Evolutionary conservation across 2,113 vertebrate species (phyloP).

Genomic region (Rhinolophus ferrumequinum): DNA sequence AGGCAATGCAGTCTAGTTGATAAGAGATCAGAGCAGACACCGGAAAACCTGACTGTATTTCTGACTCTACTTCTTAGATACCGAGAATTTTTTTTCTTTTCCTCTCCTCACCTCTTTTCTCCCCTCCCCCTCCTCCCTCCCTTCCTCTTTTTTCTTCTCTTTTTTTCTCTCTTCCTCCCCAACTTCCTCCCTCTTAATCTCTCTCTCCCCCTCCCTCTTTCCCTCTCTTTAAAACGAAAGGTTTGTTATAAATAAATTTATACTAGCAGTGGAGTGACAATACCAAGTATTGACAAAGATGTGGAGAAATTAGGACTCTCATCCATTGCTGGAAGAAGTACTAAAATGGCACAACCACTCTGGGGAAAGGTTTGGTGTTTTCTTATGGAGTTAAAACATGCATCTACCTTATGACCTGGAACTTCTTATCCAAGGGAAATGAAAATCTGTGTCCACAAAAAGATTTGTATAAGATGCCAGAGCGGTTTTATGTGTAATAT

Average conservation of each 20-base stretch:
- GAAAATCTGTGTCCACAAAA: conserved; percentile 16
- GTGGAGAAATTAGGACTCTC: not conserved
- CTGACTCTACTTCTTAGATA: conserved; percentile 42
- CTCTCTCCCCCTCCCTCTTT: too few relatives aligned
- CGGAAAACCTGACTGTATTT: conserved; percentile 19
- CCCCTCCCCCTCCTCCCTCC: not conserved
- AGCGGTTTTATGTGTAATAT: not conserved
- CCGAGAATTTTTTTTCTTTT: not conserved
- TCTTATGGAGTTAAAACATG: conserved; percentile 3
- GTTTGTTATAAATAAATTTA: not conserved
- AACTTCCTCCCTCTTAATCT: too few relatives aligned
- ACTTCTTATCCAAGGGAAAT: conserved; percentile 2
- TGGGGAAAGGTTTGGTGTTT: not conserved
- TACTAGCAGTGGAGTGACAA: not conserved
- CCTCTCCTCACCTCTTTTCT: not conserved
- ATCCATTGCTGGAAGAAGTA: not conserved
- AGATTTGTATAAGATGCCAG: not conserved
- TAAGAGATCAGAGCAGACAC: conserved; percentile 52
- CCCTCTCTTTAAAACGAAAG: not conserved
- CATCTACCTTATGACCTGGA: not conserved
- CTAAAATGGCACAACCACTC: conserved; percentile 1
- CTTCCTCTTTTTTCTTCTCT: not conserved
- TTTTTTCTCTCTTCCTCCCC: too few relatives aligned
- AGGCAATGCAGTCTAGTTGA: conserved; percentile 56
- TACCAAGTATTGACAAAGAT: not conserved